Base-by-base conservation (phyloP, 2,888 invertebrate species). In the Rotaria socialis region DNA sequence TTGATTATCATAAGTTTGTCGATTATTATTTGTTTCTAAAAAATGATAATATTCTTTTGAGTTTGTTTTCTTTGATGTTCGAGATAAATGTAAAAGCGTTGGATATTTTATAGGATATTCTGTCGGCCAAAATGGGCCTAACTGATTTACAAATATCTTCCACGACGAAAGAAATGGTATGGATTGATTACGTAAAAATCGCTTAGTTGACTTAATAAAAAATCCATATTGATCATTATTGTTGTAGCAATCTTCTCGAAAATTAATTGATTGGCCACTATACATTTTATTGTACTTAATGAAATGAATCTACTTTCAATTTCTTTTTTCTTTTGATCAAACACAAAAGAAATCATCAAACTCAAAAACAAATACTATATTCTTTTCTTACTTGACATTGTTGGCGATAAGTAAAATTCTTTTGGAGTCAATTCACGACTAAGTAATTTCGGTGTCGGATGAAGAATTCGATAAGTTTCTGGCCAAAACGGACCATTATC, bases 401-500 rank as follows among this genome's bases (percentile, higher is more conserved):
- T n/a, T 35, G 67, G n/a, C 16, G 67, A 67, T 27, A 67, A 27
- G 41, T 75, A 47, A 47, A 43, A 75, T 22, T 47, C 24, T 47
- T 75, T 27, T 43, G 14, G 22, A 43, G 2, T 7, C 5, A 24
- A 11, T 43, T 43, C 41, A 22, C 24, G 75, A 22, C 22, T 43
- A 43, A 24, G 6, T 22, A 75, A 75, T 75, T 47, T 75, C 0
- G 90, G 90, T 0, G 90, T 88, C 1, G 90, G 89, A 88, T 89
- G 89, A 24, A 90, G 87, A 0, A 90, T 90, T 4, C 89, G 89
- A 87, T 89, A 89, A 84, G 90, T 90, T n/a, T 88, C 87, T 0
- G 91, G 91, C 91, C 91, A 91, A 88, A 90, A 91, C 1, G 91
- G 91, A 50, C 91, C 91, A 35, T 67, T 67, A 35, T 67, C 5